Percentiles rank a stretch among this genome's conserved stretches.
Conservation (phyloP, 2,888 invertebrate species). For the Tanypteryx hageni region DNA sequence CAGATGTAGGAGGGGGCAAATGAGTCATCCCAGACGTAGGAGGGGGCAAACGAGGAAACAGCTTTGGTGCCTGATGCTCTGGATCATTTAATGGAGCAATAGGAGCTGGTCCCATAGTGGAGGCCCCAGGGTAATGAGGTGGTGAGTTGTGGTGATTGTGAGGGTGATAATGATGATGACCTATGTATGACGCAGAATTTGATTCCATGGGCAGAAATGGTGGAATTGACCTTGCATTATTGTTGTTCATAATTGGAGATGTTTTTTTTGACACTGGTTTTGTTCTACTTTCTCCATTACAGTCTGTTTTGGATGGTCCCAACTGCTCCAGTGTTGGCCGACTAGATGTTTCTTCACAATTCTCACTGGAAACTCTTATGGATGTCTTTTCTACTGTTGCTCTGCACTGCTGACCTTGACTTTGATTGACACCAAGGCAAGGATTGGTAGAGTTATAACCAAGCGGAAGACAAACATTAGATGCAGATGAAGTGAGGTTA, state of each 20-base stretch:
- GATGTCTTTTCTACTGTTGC: neutral
- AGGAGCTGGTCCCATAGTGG: conserved; percentile 26
- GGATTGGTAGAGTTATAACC: conserved; percentile 35
- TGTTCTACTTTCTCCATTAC: neutral
- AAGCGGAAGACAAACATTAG: conserved; percentile 38
- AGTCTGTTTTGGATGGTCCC: conserved; percentile 18
- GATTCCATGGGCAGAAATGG: conserved; percentile 29
- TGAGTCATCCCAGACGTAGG: neutral
- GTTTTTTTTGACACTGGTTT: neutral
- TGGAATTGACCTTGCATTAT: neutral
- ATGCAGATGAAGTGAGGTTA: conserved; percentile 8
- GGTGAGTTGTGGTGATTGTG: conserved; percentile 42
- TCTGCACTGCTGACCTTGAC: conserved; percentile 11
- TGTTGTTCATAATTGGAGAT: neutral
- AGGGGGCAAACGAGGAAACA: conserved; percentile 44
- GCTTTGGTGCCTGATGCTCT: conserved; percentile 19
- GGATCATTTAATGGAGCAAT: conserved; percentile 31
- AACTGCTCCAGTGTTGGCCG: neutral
- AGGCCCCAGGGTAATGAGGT: conserved; percentile 2
- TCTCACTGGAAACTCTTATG: conserved; percentile 30
- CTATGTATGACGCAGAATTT: conserved; percentile 26
- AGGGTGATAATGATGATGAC: conserved; percentile 48
- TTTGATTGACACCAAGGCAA: neutral
- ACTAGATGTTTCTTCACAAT: neutral
- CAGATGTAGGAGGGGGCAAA: neutral